Percentiles rank a stretch among this genome's conserved stretches.
Evolutionary conservation across 2,888 invertebrate genomes (phyloP).

Genomic region (Rosalia funebris): DNA sequence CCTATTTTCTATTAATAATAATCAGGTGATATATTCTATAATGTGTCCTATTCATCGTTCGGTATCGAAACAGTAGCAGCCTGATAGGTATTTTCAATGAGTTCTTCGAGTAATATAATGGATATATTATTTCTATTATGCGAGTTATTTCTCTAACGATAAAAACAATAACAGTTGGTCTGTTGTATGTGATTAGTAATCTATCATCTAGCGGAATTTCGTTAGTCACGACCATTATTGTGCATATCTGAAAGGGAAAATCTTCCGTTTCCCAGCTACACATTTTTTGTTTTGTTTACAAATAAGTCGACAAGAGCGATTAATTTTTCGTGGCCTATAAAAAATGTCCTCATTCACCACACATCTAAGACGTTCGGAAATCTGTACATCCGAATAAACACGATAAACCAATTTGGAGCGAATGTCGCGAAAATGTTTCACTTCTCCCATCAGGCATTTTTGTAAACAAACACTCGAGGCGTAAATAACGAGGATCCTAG

Average conservation of each 20-base stretch:
- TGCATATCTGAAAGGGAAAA: background rate
- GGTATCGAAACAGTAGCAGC: background rate
- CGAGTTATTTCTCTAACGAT: conserved; percentile 34
- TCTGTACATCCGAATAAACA: background rate
- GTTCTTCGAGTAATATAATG: conserved; percentile 31
- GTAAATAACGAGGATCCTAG: background rate
- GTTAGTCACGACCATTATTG: conserved; percentile 34
- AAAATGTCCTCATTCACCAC: background rate
- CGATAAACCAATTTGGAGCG: background rate
- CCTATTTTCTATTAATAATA: conserved; percentile 18
- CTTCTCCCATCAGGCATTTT: no score
- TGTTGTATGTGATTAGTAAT: conserved; percentile 33
- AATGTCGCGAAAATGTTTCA: background rate
- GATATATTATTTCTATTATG: conserved; percentile 32
- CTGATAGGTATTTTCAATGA: conserved; percentile 8
- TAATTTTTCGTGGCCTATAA: background rate
- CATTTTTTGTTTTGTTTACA: no score
- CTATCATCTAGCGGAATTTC: conserved; percentile 19
- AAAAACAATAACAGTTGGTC: conserved; percentile 37
- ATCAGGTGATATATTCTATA: conserved; percentile 16
- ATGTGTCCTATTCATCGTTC: conserved; percentile 28
- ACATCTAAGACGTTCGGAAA: background rate
- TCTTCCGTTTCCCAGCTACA: no score
- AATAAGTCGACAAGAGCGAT: no score
- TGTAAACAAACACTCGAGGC: background rate